A percentile compares a stretch with the other conserved stretches of the same genome.
Conservation (phyloP, 2,113 vertebrate genomes). For the Polyodon spathula region DNA sequence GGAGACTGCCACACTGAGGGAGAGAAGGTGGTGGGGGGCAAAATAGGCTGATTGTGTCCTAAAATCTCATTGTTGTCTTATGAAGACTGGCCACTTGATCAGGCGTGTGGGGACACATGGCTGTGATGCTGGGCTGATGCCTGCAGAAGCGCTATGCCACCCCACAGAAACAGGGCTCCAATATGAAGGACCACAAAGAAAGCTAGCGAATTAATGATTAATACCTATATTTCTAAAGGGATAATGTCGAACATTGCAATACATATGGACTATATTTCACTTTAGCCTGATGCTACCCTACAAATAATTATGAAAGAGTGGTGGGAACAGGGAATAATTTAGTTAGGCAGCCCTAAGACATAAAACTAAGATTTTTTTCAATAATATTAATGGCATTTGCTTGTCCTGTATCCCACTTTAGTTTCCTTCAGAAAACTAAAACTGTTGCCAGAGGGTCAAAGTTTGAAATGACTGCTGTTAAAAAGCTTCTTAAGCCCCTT, state of each 20-base stretch:
- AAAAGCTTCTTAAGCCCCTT: too few species aligned
- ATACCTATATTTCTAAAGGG: not conserved
- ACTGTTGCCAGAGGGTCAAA: not conserved
- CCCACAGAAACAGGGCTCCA: not conserved
- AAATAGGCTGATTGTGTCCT: not conserved
- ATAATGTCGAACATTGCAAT: not conserved
- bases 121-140: not conserved
- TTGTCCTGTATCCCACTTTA: not conserved
- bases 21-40: too few species aligned
- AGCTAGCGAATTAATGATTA: slow-evolving; percentile 1
- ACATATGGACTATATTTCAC: slow-evolving; percentile 7
- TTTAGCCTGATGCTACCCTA: slow-evolving; percentile 16
- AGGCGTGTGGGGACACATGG: slow-evolving; percentile 16
- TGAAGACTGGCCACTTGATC: slow-evolving; percentile 3
- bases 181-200: slow-evolving; percentile 7
- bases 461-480: too few species aligned
- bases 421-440: not conserved
- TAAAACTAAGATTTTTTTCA: not conserved
- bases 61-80: not conserved
- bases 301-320: not conserved
- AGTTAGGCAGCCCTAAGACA: not conserved
- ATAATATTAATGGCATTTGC: not conserved
- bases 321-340: slow-evolving; percentile 3
- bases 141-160: not conserved
- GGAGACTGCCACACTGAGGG: not conserved